These are phyloP conservation scores for Dolomedes plantarius DNA, from an alignment of 2,888 invertebrate genomes.

Conservation along the genomic window DNA sequence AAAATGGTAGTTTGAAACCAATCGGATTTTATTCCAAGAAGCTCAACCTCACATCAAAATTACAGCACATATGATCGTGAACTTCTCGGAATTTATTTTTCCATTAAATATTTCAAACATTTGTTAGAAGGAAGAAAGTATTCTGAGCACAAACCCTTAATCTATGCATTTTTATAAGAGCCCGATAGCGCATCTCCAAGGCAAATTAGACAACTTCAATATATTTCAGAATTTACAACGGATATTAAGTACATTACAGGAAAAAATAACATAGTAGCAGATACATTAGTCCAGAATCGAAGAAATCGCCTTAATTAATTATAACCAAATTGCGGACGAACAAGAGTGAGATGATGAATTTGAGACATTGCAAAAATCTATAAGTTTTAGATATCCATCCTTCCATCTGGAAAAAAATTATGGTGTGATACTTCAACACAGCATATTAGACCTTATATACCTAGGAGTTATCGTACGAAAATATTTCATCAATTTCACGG, in stretches of 20 bases:
- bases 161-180: not conserved
- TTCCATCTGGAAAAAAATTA: not conserved
- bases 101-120: not conserved
- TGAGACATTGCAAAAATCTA: not conserved
- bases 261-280: not conserved
- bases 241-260: not conserved
- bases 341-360: not conserved
- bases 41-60: conserved; percentile 2
- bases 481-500: too few species aligned
- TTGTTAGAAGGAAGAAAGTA: not conserved
- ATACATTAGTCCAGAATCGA: too few species aligned
- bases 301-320: not conserved
- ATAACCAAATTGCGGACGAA: not conserved
- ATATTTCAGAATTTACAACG: not conserved
- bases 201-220: not conserved
- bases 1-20: not conserved
- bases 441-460: too few species aligned
- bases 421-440: not conserved
- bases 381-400: not conserved
- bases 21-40: conserved; percentile 4
- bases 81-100: not conserved
- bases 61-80: not conserved
- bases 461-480: too few species aligned
- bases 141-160: not conserved
- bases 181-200: not conserved